Evolutionary conservation across 2,113 vertebrate species (phyloP).

Genomic region (Oceanodroma tethys): DNA sequence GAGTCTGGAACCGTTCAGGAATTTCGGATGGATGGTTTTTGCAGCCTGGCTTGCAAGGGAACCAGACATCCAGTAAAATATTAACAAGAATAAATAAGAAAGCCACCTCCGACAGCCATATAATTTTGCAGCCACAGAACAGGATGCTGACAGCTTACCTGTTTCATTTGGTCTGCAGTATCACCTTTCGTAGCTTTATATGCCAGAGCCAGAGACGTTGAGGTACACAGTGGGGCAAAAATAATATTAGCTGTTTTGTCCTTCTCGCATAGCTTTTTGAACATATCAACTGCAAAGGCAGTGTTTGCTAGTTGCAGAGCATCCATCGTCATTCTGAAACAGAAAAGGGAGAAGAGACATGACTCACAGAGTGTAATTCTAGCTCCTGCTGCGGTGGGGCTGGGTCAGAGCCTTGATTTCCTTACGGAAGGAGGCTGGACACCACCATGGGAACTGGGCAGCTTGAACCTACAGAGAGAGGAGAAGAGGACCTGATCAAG

Average conservation of each 20-base stretch:
- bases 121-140: neutral
- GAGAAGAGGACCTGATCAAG: neutral
- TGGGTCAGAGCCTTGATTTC: neutral
- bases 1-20: neutral
- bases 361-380: neutral
- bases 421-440: neutral
- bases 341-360: neutral
- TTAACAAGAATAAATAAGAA: neutral
- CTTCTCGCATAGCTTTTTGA: constrained; percentile 73
- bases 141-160: constrained; percentile 57
- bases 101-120: neutral
- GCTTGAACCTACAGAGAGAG: neutral
- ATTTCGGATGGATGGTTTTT: neutral
- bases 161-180: constrained; percentile 75
- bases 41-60: neutral
- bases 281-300: constrained; percentile 77
- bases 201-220: constrained; percentile 75
- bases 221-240: constrained; percentile 77
- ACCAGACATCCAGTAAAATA: neutral
- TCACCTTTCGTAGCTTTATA: constrained; percentile 77
- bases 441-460: neutral
- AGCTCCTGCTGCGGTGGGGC: neutral
- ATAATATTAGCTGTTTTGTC: constrained; percentile 70
- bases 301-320: constrained; percentile 74
- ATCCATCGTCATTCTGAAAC: constrained; percentile 73